Conservation (phyloP, 2,888 invertebrate genomes). For the Aphrophora alni region DNA sequence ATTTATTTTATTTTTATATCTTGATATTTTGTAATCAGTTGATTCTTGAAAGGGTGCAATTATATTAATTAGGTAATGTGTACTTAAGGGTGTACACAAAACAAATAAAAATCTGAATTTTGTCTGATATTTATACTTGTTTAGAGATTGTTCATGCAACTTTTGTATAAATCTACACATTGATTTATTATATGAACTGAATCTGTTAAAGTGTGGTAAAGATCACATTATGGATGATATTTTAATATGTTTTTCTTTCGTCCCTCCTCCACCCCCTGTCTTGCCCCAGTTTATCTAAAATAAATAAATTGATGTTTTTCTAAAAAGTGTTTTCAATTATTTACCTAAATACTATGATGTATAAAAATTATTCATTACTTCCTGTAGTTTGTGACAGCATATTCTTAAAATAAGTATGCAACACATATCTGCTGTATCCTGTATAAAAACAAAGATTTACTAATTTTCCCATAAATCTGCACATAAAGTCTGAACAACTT, state of each 20-base stretch:
- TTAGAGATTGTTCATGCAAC: neutral
- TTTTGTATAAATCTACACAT: neutral
- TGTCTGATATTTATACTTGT: neutral
- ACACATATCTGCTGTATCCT: too few relatives aligned
- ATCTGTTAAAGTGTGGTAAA: neutral
- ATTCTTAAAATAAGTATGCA: too few relatives aligned
- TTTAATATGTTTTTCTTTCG: neutral
- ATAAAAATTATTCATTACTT: too few relatives aligned
- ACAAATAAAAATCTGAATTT: neutral
- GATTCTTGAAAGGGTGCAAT: neutral
- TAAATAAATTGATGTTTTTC: neutral
- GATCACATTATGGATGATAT: neutral
- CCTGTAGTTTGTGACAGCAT: too few relatives aligned
- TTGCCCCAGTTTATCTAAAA: neutral
- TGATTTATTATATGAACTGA: neutral
- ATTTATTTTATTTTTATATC: constrained; percentile 6
- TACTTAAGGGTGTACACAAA: neutral
- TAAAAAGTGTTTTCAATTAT: neutral
- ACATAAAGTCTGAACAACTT: too few relatives aligned
- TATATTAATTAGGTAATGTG: neutral
- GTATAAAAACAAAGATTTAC: too few relatives aligned
- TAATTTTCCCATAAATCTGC: too few relatives aligned
- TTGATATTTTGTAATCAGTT: neutral
- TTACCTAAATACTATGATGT: too few relatives aligned
- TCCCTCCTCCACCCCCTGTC: neutral